Percentiles rank a stretch among this genome's conserved stretches.
phyloP scores from a whole-genome alignment of 2,113 vertebrate genomes.

The Marmota monax region DNA sequence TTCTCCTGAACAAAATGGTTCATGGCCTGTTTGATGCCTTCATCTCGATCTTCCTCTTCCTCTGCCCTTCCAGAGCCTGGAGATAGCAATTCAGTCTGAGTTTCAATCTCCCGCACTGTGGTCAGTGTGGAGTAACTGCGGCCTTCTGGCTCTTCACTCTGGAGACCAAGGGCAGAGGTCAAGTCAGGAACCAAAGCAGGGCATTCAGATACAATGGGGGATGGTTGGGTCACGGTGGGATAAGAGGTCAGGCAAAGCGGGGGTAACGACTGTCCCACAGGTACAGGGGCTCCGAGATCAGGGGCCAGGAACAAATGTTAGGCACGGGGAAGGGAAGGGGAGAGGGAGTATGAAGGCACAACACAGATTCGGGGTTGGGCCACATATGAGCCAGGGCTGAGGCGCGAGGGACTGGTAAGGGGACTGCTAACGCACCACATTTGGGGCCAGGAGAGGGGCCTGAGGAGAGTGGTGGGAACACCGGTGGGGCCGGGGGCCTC shows the following conservation, averaged over 20 bases:
- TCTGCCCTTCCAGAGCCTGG: slow-evolving; percentile 70
- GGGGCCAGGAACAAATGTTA: background rate
- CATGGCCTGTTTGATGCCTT: slow-evolving; percentile 91
- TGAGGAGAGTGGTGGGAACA: slow-evolving; percentile 48
- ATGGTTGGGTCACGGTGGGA: background rate
- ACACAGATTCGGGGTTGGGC: background rate
- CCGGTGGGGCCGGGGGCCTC: slow-evolving; percentile 84
- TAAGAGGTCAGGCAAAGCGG: slow-evolving; percentile 39
- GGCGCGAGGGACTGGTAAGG: background rate
- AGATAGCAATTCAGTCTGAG: slow-evolving; percentile 89
- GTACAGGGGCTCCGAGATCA: background rate
- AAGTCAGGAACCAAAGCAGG: background rate
- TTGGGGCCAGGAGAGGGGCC: slow-evolving; percentile 48
- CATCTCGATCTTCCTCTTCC: slow-evolving; percentile 80
- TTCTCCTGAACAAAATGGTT: slow-evolving; percentile 93
- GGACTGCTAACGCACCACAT: background rate
- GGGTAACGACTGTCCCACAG: background rate
- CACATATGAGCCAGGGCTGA: background rate
- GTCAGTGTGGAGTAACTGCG: slow-evolving; percentile 92
- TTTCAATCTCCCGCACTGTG: slow-evolving; percentile 87
- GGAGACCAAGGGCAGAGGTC: background rate
- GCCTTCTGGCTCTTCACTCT: slow-evolving; percentile 89
- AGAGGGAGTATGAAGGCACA: background rate
- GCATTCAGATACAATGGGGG: fast-evolving
- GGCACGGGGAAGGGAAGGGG: background rate